phyloP scores from a whole-genome alignment of 2,113 vertebrate genomes.

The Amphiprion percula region DNA sequence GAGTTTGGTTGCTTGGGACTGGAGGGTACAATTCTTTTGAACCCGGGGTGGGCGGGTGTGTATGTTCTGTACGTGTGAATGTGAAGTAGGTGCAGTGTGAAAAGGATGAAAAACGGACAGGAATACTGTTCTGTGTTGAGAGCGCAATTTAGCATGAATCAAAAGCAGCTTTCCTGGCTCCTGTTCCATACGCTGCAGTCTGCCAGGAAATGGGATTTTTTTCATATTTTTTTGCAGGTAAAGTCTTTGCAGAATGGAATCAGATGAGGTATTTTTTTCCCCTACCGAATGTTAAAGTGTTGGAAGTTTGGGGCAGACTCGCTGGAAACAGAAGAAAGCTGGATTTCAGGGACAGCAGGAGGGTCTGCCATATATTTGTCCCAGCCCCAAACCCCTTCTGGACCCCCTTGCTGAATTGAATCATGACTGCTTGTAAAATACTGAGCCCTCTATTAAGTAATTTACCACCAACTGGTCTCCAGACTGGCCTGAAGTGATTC shows the following conservation, averaged over 20 bases:
- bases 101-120: slow-evolving; percentile 75
- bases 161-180: slow-evolving; percentile 84
- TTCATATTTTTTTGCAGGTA: slow-evolving; percentile 80
- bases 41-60: slow-evolving; percentile 24
- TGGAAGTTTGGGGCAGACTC: slow-evolving; percentile 68
- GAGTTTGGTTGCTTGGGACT: slow-evolving; percentile 34
- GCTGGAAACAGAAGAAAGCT: slow-evolving; percentile 76
- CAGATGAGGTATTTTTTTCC: slow-evolving; percentile 81
- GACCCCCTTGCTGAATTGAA: slow-evolving; percentile 68
- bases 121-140: slow-evolving; percentile 77
- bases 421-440: slow-evolving; percentile 77
- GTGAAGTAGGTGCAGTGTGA: slow-evolving; percentile 66
- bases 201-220: slow-evolving; percentile 83
- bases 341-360: slow-evolving; percentile 68
- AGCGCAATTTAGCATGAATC: slow-evolving; percentile 84
- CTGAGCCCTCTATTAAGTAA: slow-evolving; percentile 74
- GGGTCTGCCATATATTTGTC: slow-evolving; percentile 69
- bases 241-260: slow-evolving; percentile 81
- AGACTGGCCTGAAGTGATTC: slow-evolving; percentile 66
- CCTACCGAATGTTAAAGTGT: slow-evolving; percentile 74
- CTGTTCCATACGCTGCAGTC: slow-evolving; percentile 55
- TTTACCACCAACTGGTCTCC: slow-evolving; percentile 71
- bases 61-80: slow-evolving; percentile 43
- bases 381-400: slow-evolving; percentile 60
- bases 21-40: slow-evolving; percentile 44